A percentile compares a stretch with the other conserved stretches of the same genome.
These are phyloP conservation scores for Campopleginae sp. DNA, from an alignment of 2,888 invertebrate species.

Conservation along the genomic window DNA sequence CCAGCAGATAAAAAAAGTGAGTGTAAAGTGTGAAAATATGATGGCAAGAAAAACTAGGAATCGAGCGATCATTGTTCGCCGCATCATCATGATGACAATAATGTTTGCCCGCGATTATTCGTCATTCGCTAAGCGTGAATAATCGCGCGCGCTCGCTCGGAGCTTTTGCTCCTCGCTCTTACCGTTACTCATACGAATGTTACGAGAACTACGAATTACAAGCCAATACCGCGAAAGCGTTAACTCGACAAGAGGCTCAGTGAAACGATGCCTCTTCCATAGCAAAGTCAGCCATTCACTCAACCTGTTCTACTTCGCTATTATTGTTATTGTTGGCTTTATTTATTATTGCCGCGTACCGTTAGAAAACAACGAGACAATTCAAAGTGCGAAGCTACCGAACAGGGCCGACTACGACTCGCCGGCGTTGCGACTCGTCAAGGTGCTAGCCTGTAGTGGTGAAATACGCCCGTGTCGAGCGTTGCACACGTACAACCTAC, in stretches of 20 bases:
- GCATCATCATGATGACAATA: slow-evolving; percentile 15
- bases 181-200: slow-evolving; percentile 16
- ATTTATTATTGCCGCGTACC: slow-evolving; percentile 13
- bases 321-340: slow-evolving; percentile 15
- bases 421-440: slow-evolving; percentile 46
- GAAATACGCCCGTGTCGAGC: slow-evolving; percentile 58
- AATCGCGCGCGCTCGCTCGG: slow-evolving; percentile 28
- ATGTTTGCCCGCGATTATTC: slow-evolving; percentile 24
- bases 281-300: not conserved
- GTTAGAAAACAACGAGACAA: slow-evolving; percentile 23
- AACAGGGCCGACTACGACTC: slow-evolving; percentile 57
- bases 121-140: slow-evolving; percentile 37
- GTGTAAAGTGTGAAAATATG: not conserved
- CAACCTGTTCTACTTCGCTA: not conserved
- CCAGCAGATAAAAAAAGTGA: not conserved
- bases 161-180: slow-evolving; percentile 1
- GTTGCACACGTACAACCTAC: slow-evolving; percentile 47
- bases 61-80: slow-evolving; percentile 8
- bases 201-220: slow-evolving; percentile 15
- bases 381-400: slow-evolving; percentile 16
- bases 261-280: not conserved
- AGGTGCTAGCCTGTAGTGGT: slow-evolving; percentile 32
- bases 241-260: not conserved
- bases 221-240: slow-evolving; percentile 4
- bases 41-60: not conserved